Evolutionary conservation across 2,797 vertebrate genomes (phyloP).

Genomic region (Chelon labrosus): DNA sequence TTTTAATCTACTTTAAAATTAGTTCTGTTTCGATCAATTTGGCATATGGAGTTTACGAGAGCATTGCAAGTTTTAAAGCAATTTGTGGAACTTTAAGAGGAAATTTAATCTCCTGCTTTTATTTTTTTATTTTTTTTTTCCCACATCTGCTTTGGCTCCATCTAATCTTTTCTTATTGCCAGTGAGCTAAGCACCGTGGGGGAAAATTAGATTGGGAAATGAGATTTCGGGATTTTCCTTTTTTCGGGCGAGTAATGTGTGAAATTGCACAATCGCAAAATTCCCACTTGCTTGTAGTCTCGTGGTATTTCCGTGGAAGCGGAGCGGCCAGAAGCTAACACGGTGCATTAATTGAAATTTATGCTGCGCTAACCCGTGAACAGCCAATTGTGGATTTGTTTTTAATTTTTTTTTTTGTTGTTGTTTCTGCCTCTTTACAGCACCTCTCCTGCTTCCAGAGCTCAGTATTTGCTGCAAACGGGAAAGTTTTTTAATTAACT

Average conservation of each 20-base stretch:
- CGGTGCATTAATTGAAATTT: neutral
- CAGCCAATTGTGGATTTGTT: too few relatives aligned
- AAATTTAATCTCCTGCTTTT: constrained; percentile 15
- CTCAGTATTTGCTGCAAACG: constrained; percentile 31
- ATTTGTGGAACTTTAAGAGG: constrained; percentile 24
- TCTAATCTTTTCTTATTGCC: constrained; percentile 25
- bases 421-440: neutral
- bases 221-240: constrained; percentile 23
- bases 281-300: neutral
- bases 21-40: neutral
- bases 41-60: neutral
- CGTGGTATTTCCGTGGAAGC: too few relatives aligned
- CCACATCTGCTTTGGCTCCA: constrained; percentile 21
- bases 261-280: constrained; percentile 43
- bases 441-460: neutral
- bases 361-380: neutral
- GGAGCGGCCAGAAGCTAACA: too few relatives aligned
- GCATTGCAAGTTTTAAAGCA: neutral
- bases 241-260: neutral
- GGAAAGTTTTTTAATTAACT: constrained; percentile 37
- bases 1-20: neutral
- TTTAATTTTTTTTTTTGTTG: too few relatives aligned
- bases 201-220: constrained; percentile 11
- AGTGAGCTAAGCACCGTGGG: neutral
- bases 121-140: neutral